A percentile compares a stretch with the other conserved stretches of the same genome.
These are phyloP conservation scores for Phrynocephalus guinanensis DNA, from an alignment of 2,797 vertebrate species.

Conservation along the genomic window DNA sequence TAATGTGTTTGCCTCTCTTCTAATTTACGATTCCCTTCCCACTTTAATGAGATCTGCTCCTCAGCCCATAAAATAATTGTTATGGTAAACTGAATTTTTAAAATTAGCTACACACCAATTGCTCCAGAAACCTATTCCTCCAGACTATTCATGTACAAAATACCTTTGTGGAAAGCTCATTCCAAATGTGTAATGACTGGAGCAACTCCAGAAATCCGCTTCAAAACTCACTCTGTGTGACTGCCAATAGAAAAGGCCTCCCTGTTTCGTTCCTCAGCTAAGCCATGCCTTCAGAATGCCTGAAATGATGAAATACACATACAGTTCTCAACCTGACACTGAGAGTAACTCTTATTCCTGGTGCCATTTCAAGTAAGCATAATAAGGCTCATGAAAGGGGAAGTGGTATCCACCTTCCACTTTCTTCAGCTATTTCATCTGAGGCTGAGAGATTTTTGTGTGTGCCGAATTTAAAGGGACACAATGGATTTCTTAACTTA, in stretches of 20 bases:
- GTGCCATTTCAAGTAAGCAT: conserved; percentile 52
- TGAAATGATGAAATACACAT: conserved; percentile 31
- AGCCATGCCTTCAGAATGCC: conserved; percentile 48
- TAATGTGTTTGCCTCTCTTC: conserved; percentile 74
- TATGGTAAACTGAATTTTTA: conserved; percentile 85
- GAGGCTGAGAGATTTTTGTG: conserved; percentile 31
- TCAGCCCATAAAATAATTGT: conserved; percentile 82
- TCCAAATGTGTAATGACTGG: conserved; percentile 82
- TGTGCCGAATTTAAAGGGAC: conserved; percentile 13
- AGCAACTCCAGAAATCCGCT: conserved; percentile 79
- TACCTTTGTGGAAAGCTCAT: conserved; percentile 81
- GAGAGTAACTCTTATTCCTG: conserved; percentile 39
- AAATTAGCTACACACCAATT: conserved; percentile 85
- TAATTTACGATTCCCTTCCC: conserved; percentile 77
- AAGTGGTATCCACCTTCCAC: conserved; percentile 1
- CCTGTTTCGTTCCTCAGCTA: conserved; percentile 69
- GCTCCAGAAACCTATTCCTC: conserved; percentile 83
- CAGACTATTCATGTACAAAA: conserved; percentile 82
- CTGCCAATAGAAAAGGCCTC: conserved; percentile 66
- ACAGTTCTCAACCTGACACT: conserved; percentile 27
- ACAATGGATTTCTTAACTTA: conserved; percentile 20
- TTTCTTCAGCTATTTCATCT: neutral
- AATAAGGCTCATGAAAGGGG: conserved; percentile 42
- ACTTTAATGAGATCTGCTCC: conserved; percentile 81
- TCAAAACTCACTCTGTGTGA: conserved; percentile 73